Conservation (phyloP, 2,113 vertebrate genomes). For the Zosterops lateralis region DNA sequence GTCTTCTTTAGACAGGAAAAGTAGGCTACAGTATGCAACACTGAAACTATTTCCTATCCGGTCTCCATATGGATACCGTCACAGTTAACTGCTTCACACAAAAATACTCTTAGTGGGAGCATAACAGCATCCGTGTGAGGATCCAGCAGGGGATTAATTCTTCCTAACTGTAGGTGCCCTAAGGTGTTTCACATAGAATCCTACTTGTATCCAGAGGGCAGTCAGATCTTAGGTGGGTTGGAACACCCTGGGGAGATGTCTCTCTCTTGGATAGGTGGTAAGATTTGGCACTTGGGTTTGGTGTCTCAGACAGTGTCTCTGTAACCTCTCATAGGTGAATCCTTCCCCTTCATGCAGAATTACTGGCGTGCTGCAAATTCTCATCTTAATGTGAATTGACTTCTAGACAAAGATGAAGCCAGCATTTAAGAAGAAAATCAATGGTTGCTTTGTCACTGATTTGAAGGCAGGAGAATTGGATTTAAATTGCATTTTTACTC, state of each 20-base stretch:
- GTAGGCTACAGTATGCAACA: constrained; percentile 25
- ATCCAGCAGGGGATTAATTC: background rate
- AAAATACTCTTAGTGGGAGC: constrained; percentile 44
- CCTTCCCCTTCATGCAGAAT: background rate
- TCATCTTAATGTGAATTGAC: background rate
- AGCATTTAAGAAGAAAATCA: constrained; percentile 28
- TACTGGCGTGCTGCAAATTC: background rate
- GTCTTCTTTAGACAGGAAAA: constrained; percentile 49
- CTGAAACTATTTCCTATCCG: constrained; percentile 37
- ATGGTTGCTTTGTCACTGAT: background rate
- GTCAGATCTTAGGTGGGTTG: background rate
- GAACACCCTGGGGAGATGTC: background rate
- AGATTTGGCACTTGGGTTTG: background rate
- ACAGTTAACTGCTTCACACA: constrained; percentile 46
- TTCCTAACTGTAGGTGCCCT: background rate
- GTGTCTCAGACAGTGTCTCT: background rate
- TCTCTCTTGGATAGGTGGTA: background rate
- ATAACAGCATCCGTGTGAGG: background rate
- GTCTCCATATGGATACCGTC: constrained; percentile 52
- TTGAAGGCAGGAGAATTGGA: background rate
- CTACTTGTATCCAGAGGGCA: constrained; percentile 8
- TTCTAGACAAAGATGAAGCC: background rate
- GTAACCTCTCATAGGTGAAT: background rate
- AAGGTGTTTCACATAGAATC: constrained; percentile 33
- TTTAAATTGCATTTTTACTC: background rate